These are phyloP conservation scores for Riptortus pedestris DNA, from an alignment of 1,140 invertebrate species.

Conservation along the genomic window DNA sequence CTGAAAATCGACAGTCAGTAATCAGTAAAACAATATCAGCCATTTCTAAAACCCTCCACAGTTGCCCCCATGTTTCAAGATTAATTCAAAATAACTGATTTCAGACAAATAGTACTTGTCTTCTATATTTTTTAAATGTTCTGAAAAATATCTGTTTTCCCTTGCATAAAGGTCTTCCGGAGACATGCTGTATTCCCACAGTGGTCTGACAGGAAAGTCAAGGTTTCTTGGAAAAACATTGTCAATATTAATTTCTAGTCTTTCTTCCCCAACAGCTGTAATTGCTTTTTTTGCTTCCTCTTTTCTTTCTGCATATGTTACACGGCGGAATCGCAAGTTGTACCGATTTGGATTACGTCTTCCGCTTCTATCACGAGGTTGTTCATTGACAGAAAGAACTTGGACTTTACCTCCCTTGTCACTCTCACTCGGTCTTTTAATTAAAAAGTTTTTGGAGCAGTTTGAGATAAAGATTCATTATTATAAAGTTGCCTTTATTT, in stretches of 20 bases:
- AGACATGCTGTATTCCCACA: conserved; percentile 64
- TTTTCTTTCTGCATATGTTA: conserved; percentile 57
- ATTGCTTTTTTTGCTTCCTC: conserved; percentile 51
- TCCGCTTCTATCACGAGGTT: conserved; percentile 34
- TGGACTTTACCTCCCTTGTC: conserved; percentile 26
- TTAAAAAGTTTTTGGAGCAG: not conserved
- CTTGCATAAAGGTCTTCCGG: conserved; percentile 58
- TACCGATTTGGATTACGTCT: conserved; percentile 41
- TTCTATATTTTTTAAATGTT: conserved; percentile 49
- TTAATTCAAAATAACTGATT: conserved; percentile 73
- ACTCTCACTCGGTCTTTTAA: too few species aligned
- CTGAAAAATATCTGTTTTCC: conserved; percentile 66
- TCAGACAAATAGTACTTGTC: conserved; percentile 38
- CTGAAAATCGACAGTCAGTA: conserved; percentile 72
- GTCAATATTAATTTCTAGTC: conserved; percentile 57
- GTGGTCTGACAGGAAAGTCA: conserved; percentile 70
- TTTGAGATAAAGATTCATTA: not conserved
- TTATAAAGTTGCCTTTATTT: conserved; percentile 41
- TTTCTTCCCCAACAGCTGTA: conserved; percentile 41
- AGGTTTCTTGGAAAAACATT: conserved; percentile 61
- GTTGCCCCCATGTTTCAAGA: conserved; percentile 84
- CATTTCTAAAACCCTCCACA: conserved; percentile 87
- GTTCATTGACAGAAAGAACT: conserved; percentile 36
- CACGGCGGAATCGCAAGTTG: conserved; percentile 61
- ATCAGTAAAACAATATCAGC: conserved; percentile 76